Evolutionary conservation across 2,113 vertebrate genomes (phyloP).

Genomic region (Zootoca vivipara): DNA sequence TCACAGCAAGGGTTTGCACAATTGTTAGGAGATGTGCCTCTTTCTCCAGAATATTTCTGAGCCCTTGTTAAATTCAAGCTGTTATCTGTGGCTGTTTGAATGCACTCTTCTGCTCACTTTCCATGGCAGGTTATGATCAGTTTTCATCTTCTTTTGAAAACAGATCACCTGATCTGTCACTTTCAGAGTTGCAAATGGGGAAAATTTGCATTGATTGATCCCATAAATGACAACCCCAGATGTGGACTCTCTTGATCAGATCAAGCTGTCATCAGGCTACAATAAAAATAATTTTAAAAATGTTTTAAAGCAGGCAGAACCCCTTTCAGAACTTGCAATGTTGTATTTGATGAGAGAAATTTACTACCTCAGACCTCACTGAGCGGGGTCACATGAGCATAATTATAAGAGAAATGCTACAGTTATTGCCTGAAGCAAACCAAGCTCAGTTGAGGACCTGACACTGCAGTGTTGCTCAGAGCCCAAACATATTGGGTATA

Average conservation of each 20-base stretch:
- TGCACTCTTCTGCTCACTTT: accelerated
- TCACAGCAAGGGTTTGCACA: background rate
- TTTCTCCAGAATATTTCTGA: background rate
- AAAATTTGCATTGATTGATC: conserved; percentile 1
- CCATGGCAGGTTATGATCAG: background rate
- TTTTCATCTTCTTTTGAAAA: conserved; percentile 11
- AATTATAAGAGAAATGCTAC: conserved; percentile 3
- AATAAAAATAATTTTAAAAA: conserved; percentile 2
- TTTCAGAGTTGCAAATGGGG: conserved; percentile 1
- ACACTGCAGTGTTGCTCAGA: background rate
- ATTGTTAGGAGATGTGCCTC: background rate
- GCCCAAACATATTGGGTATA: background rate
- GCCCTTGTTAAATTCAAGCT: background rate
- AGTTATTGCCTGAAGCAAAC: conserved; percentile 25
- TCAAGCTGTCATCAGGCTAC: background rate
- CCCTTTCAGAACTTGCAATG: background rate
- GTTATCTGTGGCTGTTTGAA: background rate
- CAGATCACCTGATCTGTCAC: background rate
- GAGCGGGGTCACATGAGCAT: too few relatives aligned
- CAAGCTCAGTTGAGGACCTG: accelerated
- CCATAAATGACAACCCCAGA: conserved; percentile 14
- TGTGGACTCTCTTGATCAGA: background rate
- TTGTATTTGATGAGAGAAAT: background rate
- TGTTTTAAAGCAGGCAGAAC: background rate
- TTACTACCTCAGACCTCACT: background rate